These are phyloP conservation scores for Spea bombifrons DNA, from an alignment of 2,113 vertebrate genomes.

Conservation along the genomic window DNA sequence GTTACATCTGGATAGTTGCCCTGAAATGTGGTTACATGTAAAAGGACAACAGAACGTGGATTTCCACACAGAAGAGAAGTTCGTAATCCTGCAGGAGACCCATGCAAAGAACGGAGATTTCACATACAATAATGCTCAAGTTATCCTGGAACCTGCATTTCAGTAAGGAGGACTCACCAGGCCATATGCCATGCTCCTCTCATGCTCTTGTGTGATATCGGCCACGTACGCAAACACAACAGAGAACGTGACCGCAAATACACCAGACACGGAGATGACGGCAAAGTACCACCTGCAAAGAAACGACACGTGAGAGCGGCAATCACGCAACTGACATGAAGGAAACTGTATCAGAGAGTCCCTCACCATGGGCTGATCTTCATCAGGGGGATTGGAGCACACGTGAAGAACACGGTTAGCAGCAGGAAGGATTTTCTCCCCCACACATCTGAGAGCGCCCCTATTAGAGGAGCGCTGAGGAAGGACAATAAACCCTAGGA, in stretches of 20 bases:
- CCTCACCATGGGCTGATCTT: conserved; percentile 86
- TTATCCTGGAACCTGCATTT: not conserved
- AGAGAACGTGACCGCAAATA: conserved; percentile 85
- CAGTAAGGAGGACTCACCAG: conserved; percentile 62
- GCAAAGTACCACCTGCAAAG: conserved; percentile 84
- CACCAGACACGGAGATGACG: conserved; percentile 83
- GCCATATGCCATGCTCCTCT: conserved; percentile 87
- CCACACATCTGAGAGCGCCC: conserved; percentile 86
- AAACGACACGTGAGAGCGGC: not conserved
- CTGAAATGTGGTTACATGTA: too few species aligned
- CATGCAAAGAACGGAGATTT: too few species aligned
- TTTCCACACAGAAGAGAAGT: too few species aligned
- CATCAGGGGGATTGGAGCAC: conserved; percentile 84
- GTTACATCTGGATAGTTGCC: too few species aligned
- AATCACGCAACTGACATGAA: not conserved
- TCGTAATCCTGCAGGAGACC: too few species aligned
- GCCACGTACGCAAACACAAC: conserved; percentile 88
- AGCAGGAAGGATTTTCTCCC: conserved; percentile 85
- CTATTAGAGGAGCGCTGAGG: conserved; percentile 83
- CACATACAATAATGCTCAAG: too few species aligned
- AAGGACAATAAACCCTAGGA: conserved; percentile 80
- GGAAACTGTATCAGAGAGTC: not conserved
- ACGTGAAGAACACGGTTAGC: conserved; percentile 87
- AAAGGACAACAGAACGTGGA: too few species aligned
- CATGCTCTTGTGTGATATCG: conserved; percentile 86